phyloP scores from a whole-genome alignment of 2,888 invertebrate species.

The Troides aeacus region DNA sequence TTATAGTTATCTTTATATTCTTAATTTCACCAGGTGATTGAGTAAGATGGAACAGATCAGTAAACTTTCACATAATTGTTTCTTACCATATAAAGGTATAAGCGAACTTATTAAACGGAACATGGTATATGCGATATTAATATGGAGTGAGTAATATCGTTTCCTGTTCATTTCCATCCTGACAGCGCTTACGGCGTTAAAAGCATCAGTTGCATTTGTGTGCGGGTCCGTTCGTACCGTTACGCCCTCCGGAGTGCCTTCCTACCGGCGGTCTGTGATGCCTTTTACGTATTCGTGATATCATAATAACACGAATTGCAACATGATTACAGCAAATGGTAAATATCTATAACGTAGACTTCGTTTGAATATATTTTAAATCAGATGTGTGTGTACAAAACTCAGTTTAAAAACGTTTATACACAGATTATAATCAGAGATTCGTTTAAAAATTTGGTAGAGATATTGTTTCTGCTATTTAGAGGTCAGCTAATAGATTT shows the following conservation, averaged over 20 bases:
- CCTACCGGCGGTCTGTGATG: constrained; percentile 44
- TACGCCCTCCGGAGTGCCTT: constrained; percentile 56
- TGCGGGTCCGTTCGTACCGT: constrained; percentile 50
- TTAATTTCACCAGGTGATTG: not conserved
- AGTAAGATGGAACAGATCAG: not conserved
- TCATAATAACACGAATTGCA: constrained; percentile 12
- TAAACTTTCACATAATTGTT: not conserved
- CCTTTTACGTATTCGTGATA: constrained; percentile 15
- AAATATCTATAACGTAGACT: not conserved
- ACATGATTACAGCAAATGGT: not conserved
- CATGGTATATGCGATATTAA: not conserved
- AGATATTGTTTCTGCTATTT: too few species aligned
- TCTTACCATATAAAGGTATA: not conserved
- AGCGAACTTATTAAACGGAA: not conserved
- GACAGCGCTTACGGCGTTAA: constrained; percentile 42
- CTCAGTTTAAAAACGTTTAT: too few species aligned
- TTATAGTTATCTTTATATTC: too few species aligned
- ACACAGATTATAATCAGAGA: too few species aligned
- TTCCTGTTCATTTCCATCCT: constrained; percentile 29
- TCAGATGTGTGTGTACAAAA: not conserved
- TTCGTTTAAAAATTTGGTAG: too few species aligned
- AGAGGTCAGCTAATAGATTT: too few species aligned
- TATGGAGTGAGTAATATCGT: constrained; percentile 23
- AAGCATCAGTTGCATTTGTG: constrained; percentile 63
- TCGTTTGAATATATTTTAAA: not conserved